A percentile compares a stretch with the other conserved stretches of the same genome.
Conservation (phyloP, 2,888 invertebrate genomes). For the Ctena decussata region DNA sequence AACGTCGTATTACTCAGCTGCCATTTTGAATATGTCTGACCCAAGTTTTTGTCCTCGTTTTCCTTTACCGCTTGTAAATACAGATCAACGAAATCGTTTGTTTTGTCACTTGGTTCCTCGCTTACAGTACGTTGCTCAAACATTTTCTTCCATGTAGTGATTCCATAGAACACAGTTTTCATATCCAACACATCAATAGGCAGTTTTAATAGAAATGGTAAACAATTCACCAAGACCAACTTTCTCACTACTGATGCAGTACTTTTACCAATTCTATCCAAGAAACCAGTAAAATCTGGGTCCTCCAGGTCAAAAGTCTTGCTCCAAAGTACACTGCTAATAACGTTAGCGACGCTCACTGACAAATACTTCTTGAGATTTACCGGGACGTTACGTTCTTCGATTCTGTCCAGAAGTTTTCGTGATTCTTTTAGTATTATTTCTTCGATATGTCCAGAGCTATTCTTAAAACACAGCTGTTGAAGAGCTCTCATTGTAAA, state of each 20-base stretch:
- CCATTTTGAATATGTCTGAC: conserved; percentile 38
- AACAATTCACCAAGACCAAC: neutral
- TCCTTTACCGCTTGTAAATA: neutral
- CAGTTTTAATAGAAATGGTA: neutral
- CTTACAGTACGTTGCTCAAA: neutral
- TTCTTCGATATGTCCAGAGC: conserved; percentile 20
- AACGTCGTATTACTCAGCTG: conserved; percentile 52
- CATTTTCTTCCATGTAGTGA: neutral
- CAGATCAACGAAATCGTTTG: neutral
- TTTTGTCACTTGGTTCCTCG: neutral
- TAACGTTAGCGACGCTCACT: neutral
- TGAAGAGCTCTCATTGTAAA: conserved; percentile 25
- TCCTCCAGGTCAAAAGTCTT: neutral
- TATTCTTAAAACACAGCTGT: conserved; percentile 37
- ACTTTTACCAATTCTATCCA: neutral
- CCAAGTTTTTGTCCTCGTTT: neutral
- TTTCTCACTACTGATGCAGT: neutral
- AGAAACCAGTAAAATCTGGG: neutral
- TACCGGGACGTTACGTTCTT: neutral
- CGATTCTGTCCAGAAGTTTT: neutral
- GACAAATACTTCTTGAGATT: neutral
- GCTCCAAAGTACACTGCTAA: neutral
- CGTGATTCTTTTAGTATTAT: conserved; percentile 6
- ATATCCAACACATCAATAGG: neutral
- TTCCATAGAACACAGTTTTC: neutral